These are phyloP conservation scores for Anthophora plumipes DNA, from an alignment of 2,888 invertebrate species.

Conservation along the genomic window DNA sequence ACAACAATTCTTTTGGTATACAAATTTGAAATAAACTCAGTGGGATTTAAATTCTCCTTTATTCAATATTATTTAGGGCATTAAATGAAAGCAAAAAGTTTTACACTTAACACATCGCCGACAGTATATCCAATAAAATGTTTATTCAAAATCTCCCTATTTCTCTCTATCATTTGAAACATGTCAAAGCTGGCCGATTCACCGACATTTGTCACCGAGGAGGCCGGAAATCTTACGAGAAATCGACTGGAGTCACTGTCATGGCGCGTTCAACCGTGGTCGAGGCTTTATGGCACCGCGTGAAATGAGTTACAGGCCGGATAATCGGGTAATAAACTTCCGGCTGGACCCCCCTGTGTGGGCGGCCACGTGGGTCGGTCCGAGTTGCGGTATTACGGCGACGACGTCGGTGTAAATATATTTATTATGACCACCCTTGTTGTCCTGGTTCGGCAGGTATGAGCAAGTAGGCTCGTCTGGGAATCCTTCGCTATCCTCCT, in stretches of 20 bases:
- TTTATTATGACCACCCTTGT: conserved; percentile 56
- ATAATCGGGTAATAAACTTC: conserved; percentile 67
- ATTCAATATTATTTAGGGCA: too few relatives aligned
- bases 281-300: conserved; percentile 56
- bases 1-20: too few relatives aligned
- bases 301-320: conserved; percentile 64
- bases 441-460: conserved; percentile 30
- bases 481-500: neutral
- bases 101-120: too few relatives aligned
- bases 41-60: too few relatives aligned
- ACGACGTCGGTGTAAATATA: conserved; percentile 63
- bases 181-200: neutral
- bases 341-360: conserved; percentile 39
- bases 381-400: conserved; percentile 54
- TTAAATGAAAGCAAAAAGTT: too few relatives aligned
- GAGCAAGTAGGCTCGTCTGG: neutral
- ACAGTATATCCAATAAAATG: too few relatives aligned
- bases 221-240: neutral
- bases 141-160: too few relatives aligned
- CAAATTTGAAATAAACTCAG: too few relatives aligned
- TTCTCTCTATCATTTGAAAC: neutral
- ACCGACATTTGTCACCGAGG: neutral
- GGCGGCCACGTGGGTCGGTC: conserved; percentile 58
- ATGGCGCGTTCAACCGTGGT: conserved; percentile 17
- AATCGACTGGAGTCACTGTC: neutral